phyloP scores from a whole-genome alignment of 1,140 invertebrate genomes.

The Brachionus koreanus region DNA sequence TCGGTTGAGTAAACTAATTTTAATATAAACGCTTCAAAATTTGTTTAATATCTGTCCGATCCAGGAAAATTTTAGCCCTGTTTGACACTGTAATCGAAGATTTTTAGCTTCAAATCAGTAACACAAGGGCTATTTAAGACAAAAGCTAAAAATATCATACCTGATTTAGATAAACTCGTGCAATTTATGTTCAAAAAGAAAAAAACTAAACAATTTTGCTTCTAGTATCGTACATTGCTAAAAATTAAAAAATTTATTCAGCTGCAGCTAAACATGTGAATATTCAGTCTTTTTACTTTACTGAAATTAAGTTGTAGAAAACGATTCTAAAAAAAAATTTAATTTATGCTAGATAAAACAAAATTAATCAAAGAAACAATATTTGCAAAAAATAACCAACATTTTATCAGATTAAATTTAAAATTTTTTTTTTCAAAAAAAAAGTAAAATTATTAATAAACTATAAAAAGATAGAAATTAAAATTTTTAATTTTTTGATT shows the following conservation, averaged over 20 bases:
- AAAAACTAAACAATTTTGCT: slow-evolving; percentile 16
- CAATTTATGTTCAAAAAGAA: slow-evolving; percentile 35
- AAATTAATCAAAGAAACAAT: background rate
- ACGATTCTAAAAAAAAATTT: background rate
- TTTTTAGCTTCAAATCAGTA: slow-evolving; percentile 19
- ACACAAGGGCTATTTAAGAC: slow-evolving; percentile 25
- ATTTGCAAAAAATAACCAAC: no score
- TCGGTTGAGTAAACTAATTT: background rate
- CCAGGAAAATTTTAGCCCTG: slow-evolving; percentile 23
- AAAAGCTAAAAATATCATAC: background rate
- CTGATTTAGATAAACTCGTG: slow-evolving; percentile 18
- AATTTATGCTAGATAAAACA: background rate
- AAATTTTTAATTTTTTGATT: no score
- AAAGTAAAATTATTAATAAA: no score
- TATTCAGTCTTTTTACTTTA: background rate
- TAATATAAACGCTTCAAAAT: background rate
- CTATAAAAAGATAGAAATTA: no score
- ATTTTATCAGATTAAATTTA: no score
- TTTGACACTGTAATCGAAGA: slow-evolving; percentile 34
- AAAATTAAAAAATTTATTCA: background rate
- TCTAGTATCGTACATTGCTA: background rate
- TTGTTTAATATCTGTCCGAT: background rate
- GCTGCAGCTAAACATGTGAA: background rate
- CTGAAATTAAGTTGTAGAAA: background rate
- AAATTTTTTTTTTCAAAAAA: no score